These are phyloP conservation scores for Ectobius pallidus DNA, from an alignment of 2,888 invertebrate genomes.

Conservation along the genomic window DNA sequence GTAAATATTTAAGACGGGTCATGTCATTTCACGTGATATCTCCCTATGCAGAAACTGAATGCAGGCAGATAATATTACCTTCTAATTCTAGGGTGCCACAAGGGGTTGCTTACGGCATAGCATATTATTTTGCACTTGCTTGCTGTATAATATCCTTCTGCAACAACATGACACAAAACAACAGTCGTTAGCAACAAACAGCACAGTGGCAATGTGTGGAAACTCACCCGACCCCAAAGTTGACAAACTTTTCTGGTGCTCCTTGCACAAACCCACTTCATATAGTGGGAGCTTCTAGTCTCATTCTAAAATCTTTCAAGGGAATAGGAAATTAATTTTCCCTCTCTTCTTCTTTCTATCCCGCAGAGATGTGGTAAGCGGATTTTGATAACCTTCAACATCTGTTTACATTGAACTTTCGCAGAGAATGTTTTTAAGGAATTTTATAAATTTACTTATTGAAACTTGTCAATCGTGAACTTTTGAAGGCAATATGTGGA, in stretches of 20 bases:
- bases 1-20: no score
- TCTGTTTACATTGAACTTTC: neutral
- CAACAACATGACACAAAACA: neutral
- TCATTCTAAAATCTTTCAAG: neutral
- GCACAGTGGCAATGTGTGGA: neutral
- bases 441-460: no score
- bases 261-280: neutral
- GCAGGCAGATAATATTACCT: no score
- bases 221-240: neutral
- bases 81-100: no score
- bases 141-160: neutral
- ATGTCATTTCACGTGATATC: no score
- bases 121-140: slow-evolving; percentile 9
- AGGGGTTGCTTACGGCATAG: no score
- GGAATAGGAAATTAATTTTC: slow-evolving; percentile 2
- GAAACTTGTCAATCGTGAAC: no score
- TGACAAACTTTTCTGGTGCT: neutral
- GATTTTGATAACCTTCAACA: neutral
- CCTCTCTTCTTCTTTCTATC: neutral
- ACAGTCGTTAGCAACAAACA: slow-evolving; percentile 1
- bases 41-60: no score
- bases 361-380: neutral
- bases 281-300: neutral
- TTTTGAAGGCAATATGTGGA: no score
- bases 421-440: no score